Base-by-base conservation (phyloP, 2,797 vertebrate species). In the Coracias cyanogaster region DNA sequence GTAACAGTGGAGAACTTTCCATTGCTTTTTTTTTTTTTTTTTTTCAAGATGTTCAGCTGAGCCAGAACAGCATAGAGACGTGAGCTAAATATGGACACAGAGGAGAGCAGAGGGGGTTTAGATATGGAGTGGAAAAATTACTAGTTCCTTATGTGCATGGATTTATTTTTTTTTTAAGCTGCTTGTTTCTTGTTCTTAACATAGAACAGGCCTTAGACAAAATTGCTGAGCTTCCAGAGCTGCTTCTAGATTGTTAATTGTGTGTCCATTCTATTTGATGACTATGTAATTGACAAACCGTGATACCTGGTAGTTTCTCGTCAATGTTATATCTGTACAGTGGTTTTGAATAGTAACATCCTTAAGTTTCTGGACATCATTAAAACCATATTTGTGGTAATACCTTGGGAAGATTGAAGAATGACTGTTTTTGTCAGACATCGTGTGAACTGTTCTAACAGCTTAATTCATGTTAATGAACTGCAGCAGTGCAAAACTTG, bases 1-100 rank as follows among this genome's bases (percentile, higher is more conserved):
- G 39, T 83, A 66, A 65, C 26, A 76, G 41, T 54, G 54, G 64
- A 94, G 65, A 94, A 92, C 69, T 92, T 95, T 89, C 76, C 52
- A 18, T 55, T 91, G 46, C 31, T 58, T 1, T 39, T 37, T 29
- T 49, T 28, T 3, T 55, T 55, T 73, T 76, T 58, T 71, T 33
- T 37, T 29, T 49, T 28, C 3, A 69, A 82, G 54, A 45, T 67
- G 10, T 82, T 94, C 31, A 8, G 26, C 79, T 91, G 74, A 81
- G 46, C 81, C 0, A 0, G 41, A 94, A 73, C 28, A 43, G 73
- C 73, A 13, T 6, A 77, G 55, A 93, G 35, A 57, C 0, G 0
- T 55, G 72, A 90, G 46, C 80, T 94, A 92, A 90, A 90, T 84
- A 66, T 31, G 77, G 88, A 43, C n/a, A 39, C 12, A 35, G 29